Base-by-base conservation (phyloP, 2,113 vertebrate genomes). In the Amblyornis subalaris region DNA sequence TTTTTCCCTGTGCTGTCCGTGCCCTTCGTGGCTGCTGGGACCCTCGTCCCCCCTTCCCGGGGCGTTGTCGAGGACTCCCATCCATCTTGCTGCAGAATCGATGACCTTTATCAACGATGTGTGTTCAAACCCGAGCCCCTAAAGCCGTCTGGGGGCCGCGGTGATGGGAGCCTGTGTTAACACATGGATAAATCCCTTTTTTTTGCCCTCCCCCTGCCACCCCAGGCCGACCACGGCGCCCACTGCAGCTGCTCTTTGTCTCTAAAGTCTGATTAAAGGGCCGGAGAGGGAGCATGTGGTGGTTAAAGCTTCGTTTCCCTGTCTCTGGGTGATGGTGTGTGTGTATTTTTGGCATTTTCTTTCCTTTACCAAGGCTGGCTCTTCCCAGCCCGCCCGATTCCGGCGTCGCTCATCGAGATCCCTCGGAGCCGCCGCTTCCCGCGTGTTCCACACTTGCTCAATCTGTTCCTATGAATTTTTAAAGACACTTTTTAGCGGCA, bases 381-480 rank as follows among this genome's bases (percentile, higher is more conserved):
- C 51, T 62, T 31, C 25, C 18, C 78, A 72, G 19, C 83, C 80
- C 33, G 0, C 19, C 23, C 3, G 0, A 9, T 53, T 18, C 17
- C 42, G 70, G 5, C 3, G 2, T 2, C 12, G 18, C 14, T 0
- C 5, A 38, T 33, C 7, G 42, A n/a, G 45, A 81, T 48, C 50
- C 79, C 45, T 89, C n/a, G 2, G n/a, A 71, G 91, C 19, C 21
- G 20, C 79, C 20, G 35, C 45, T 71, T 38, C 4, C 83, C n/a
- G 26, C 1, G 15, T 7, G 17, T 60, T 97, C 85, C 75, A 2
- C n/a, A 0, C 62, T 85, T 36, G 61, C 89, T 82, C 71, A 40
- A 50, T 83, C 67, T 86, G 91, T 93, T 91, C 91, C 65, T 45
- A 72, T 86, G 51, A 82, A 76, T 92, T 85, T 95, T 91, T 85